Percentiles rank a stretch among this genome's conserved stretches.
Evolutionary conservation across 1,140 invertebrate genomes (phyloP).

Genomic region (Sycophila sp.): DNA sequence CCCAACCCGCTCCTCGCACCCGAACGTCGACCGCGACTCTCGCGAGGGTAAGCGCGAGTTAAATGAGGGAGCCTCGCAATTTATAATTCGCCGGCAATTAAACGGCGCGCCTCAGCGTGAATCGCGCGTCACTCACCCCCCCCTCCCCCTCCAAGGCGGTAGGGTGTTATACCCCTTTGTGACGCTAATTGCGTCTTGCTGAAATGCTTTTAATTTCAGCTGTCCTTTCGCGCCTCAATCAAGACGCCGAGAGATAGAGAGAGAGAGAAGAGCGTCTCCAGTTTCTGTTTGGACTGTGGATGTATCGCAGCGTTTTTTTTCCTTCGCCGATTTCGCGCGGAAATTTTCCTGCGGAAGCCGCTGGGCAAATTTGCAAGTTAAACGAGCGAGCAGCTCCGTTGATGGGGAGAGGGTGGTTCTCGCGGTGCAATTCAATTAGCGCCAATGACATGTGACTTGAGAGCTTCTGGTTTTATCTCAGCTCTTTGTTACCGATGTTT

Average conservation of each 20-base stretch:
- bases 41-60: background rate
- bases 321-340: too few species aligned
- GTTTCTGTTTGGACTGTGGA: constrained; percentile 5
- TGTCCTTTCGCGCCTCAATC: constrained; percentile 29
- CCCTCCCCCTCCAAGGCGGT: background rate
- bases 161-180: constrained; percentile 34
- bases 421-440: background rate
- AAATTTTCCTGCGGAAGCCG: too few species aligned
- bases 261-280: background rate
- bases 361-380: too few species aligned
- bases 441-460: too few species aligned
- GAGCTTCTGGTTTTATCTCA: too few species aligned
- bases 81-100: constrained; percentile 46
- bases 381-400: too few species aligned
- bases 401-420: too few species aligned
- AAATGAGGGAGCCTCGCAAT: constrained; percentile 37
- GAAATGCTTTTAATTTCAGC: constrained; percentile 40
- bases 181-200: constrained; percentile 37
- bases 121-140: background rate
- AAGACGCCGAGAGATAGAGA: background rate
- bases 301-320: too few species aligned
- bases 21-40: background rate
- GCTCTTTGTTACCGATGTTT: too few species aligned
- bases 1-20: too few species aligned
- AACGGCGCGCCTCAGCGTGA: constrained; percentile 31